These are phyloP conservation scores for Penaeus japonicus DNA, from an alignment of 1,140 invertebrate genomes.

Conservation along the genomic window DNA sequence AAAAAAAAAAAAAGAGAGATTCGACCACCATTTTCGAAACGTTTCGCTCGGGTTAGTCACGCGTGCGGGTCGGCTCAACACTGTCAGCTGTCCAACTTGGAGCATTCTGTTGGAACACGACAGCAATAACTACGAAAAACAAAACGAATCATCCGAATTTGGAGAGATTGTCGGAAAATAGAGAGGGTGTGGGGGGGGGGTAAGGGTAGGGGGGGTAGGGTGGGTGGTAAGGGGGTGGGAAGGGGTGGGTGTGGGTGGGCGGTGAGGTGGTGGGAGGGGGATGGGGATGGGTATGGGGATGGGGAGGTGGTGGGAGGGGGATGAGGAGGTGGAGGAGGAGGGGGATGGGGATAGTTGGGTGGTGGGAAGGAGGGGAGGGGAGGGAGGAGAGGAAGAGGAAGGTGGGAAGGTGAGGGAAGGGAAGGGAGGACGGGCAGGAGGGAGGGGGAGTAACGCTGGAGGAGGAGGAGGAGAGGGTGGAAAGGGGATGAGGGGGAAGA, in stretches of 20 bases:
- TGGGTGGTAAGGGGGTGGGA: too few species aligned
- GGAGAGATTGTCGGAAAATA: slow-evolving; percentile 50
- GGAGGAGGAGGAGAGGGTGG: not conserved
- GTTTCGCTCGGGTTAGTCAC: too few species aligned
- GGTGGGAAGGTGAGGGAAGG: not conserved
- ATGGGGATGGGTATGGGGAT: not conserved
- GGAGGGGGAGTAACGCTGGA: not conserved
- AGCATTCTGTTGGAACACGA: slow-evolving; percentile 51
- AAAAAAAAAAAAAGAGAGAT: too few species aligned
- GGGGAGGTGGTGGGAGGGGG: not conserved
- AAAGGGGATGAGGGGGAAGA: too few species aligned
- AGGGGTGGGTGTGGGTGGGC: too few species aligned
- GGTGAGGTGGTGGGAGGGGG: not conserved
- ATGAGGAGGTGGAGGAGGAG: not conserved
- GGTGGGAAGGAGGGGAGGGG: not conserved
- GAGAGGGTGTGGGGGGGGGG: not conserved
- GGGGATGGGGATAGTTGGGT: too few species aligned
- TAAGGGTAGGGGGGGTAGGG: too few species aligned
- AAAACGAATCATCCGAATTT: slow-evolving; percentile 52
- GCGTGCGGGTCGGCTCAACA: not conserved
- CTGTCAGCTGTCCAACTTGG: slow-evolving; percentile 49
- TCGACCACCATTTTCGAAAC: too few species aligned
- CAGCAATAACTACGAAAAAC: slow-evolving; percentile 51
- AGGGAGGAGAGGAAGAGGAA: not conserved
- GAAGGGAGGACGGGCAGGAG: not conserved